Conservation (phyloP, 2,797 vertebrate genomes). For the Diglossa cyanea region DNA sequence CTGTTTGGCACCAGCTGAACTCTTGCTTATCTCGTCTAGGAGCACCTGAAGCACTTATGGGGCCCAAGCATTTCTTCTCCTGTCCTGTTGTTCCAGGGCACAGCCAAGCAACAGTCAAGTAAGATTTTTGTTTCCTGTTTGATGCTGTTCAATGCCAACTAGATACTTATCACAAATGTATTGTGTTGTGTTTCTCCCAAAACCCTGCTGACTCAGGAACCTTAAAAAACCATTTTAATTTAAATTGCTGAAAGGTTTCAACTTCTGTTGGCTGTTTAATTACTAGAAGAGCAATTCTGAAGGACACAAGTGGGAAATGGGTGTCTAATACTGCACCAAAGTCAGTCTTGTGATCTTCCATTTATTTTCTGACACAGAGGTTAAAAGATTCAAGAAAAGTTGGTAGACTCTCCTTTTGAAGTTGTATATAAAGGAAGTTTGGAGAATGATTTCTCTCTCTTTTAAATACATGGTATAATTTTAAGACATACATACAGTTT, state of each 20-base stretch:
- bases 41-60: slow-evolving; percentile 89
- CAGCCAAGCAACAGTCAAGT: slow-evolving; percentile 84
- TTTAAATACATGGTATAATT: background rate
- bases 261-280: background rate
- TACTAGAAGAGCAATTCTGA: background rate
- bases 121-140: slow-evolving; percentile 49
- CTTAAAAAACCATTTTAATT: background rate
- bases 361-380: background rate
- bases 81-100: slow-evolving; percentile 86
- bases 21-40: slow-evolving; percentile 89
- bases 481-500: background rate
- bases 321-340: background rate
- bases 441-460: background rate
- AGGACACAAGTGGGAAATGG: background rate
- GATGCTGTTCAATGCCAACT: background rate
- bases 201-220: background rate
- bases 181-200: background rate
- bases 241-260: background rate
- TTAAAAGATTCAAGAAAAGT: background rate
- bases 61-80: slow-evolving; percentile 89
- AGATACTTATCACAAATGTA: background rate
- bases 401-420: background rate
- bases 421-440: background rate
- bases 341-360: background rate
- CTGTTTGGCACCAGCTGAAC: slow-evolving; percentile 92